phyloP scores from a whole-genome alignment of 2,888 invertebrate genomes.

The Eutolmus rufibarbis region DNA sequence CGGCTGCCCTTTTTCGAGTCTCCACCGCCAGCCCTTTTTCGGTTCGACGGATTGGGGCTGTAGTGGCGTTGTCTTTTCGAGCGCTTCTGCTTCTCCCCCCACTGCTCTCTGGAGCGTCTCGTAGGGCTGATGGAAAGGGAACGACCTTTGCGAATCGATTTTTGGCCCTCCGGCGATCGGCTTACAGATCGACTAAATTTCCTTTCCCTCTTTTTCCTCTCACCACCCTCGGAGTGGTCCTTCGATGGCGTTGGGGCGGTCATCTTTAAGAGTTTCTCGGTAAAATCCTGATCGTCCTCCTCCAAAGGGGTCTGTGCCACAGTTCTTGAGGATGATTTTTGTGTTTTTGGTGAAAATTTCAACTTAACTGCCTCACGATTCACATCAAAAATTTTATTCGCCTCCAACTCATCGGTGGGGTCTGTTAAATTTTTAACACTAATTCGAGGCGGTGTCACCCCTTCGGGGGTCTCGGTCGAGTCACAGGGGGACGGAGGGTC shows the following conservation, averaged over 20 bases:
- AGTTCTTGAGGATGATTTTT: slow-evolving; percentile 51
- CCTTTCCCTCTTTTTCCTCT: neutral
- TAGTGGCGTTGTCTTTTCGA: neutral
- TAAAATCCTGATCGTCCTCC: slow-evolving; percentile 53
- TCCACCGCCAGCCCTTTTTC: neutral
- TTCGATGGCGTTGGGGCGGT: slow-evolving; percentile 50
- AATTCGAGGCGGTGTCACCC: neutral
- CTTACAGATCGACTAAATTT: neutral
- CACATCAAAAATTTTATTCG: slow-evolving; percentile 56
- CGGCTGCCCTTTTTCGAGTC: neutral
- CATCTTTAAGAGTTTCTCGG: slow-evolving; percentile 54
- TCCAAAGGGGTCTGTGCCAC: slow-evolving; percentile 20
- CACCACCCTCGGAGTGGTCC: neutral
- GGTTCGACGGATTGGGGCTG: neutral
- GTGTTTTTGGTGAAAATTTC: slow-evolving; percentile 58
- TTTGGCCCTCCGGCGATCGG: neutral
- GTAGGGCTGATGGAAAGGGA: slow-evolving; percentile 7
- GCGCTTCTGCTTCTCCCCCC: neutral
- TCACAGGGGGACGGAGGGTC: neutral
- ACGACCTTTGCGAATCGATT: neutral
- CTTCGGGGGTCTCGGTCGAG: neutral
- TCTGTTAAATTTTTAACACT: neutral
- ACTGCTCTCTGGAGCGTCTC: neutral
- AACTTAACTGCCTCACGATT: slow-evolving; percentile 60
- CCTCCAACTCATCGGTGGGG: neutral